Percentiles rank a stretch among this genome's conserved stretches.
Evolutionary conservation across 2,113 vertebrate genomes (phyloP).

Genomic region (Forbesichthys agassizii): DNA sequence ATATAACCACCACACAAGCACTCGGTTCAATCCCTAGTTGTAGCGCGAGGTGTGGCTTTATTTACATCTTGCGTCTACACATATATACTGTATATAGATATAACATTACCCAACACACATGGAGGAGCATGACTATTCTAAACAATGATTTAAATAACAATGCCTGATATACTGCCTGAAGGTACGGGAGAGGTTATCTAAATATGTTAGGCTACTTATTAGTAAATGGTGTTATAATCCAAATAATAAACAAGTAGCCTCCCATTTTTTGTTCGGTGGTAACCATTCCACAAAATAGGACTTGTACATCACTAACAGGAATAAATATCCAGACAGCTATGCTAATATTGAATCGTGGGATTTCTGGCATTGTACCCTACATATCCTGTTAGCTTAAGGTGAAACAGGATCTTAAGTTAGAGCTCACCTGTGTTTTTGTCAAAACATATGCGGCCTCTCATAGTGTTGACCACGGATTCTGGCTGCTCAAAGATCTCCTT

Average conservation of each 20-base stretch:
- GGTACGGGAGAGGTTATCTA: too few species aligned
- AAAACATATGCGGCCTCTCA: constrained; percentile 96
- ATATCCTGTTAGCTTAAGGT: neutral
- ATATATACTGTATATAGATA: too few species aligned
- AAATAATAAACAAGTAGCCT: too few species aligned
- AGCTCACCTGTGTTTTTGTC: constrained; percentile 85
- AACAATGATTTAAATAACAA: too few species aligned
- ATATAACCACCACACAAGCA: neutral
- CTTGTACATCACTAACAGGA: too few species aligned
- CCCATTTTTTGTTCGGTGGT: too few species aligned
- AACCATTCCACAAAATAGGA: too few species aligned
- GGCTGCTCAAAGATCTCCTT: constrained; percentile 99
- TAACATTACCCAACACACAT: too few species aligned
- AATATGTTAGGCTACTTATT: too few species aligned
- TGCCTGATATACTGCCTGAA: too few species aligned
- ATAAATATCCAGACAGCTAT: neutral
- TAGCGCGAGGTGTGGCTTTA: neutral
- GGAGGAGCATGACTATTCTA: too few species aligned
- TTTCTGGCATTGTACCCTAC: neutral
- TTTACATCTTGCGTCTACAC: neutral
- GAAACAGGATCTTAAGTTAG: constrained; percentile 1
- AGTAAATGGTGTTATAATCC: too few species aligned
- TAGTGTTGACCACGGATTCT: constrained; percentile 93
- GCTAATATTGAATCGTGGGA: constrained; percentile 3
- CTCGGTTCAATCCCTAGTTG: neutral